phyloP scores from a whole-genome alignment of 1,140 invertebrate species.

The Adelges cooleyi region DNA sequence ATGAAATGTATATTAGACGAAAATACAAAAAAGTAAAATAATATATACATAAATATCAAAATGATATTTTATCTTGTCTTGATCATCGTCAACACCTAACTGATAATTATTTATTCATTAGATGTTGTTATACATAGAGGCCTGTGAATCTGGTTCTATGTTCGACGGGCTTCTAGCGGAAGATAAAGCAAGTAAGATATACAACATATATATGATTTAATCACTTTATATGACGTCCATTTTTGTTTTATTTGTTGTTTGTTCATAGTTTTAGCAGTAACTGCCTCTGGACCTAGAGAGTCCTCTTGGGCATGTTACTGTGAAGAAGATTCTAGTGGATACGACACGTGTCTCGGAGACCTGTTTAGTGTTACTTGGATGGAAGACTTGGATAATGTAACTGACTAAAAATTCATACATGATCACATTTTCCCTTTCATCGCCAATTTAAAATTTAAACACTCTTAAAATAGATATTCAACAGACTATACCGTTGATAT shows the following conservation, averaged over 20 bases:
- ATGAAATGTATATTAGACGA: slow-evolving; percentile 40
- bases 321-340: slow-evolving; percentile 43
- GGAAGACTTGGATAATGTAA: slow-evolving; percentile 49
- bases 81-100: no score
- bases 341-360: slow-evolving; percentile 42
- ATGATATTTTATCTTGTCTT: neutral
- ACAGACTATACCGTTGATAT: no score
- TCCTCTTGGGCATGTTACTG: slow-evolving; percentile 52
- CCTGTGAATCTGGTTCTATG: slow-evolving; percentile 57
- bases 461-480: no score
- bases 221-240: no score
- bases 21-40: slow-evolving; percentile 32
- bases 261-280: slow-evolving; percentile 49
- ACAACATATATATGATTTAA: no score
- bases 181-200: slow-evolving; percentile 44
- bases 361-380: slow-evolving; percentile 58
- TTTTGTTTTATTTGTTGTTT: neutral
- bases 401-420: no score
- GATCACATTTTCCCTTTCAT: no score
- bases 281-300: slow-evolving; percentile 49
- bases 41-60: neutral
- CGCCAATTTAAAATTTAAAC: no score
- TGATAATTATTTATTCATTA: no score
- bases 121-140: slow-evolving; percentile 53
- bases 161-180: slow-evolving; percentile 46